phyloP scores from a whole-genome alignment of 2,113 vertebrate species.

The Sorex fumeus region DNA sequence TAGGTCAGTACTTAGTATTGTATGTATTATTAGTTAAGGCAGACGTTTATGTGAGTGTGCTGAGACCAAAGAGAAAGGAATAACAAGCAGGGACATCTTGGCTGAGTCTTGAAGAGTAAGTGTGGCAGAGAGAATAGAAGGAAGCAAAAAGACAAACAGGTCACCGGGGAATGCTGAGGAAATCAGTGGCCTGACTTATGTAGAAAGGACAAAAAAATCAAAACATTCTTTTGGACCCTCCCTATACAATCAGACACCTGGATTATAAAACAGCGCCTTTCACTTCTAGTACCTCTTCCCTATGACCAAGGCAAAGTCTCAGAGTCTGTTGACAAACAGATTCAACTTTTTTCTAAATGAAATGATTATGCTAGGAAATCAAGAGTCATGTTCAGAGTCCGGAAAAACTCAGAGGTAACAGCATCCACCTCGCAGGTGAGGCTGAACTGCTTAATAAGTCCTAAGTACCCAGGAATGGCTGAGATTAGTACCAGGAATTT shows the following conservation, averaged over 20 bases:
- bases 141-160: not conserved
- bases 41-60: not conserved
- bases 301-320: not conserved
- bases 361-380: not conserved
- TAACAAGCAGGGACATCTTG: not conserved
- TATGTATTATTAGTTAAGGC: not conserved
- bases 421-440: too few relatives aligned
- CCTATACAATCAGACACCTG: not conserved
- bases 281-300: not conserved
- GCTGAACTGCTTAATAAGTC: too few relatives aligned
- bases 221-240: not conserved
- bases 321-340: constrained; percentile 23
- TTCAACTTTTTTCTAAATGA: not conserved
- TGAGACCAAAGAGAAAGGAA: not conserved
- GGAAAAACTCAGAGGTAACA: too few relatives aligned
- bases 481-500: too few relatives aligned
- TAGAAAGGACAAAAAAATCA: not conserved
- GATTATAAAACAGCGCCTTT: not conserved
- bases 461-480: too few relatives aligned
- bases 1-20: not conserved
- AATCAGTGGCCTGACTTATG: not conserved
- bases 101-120: not conserved
- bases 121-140: not conserved
- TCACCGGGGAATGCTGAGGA: constrained; percentile 16
- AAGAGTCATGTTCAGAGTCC: not conserved